Evolutionary conservation across 2,113 vertebrate genomes (phyloP), one percentile per base, ranked within the genome.

Genomic region (Hiodon alosoides): DNA sequence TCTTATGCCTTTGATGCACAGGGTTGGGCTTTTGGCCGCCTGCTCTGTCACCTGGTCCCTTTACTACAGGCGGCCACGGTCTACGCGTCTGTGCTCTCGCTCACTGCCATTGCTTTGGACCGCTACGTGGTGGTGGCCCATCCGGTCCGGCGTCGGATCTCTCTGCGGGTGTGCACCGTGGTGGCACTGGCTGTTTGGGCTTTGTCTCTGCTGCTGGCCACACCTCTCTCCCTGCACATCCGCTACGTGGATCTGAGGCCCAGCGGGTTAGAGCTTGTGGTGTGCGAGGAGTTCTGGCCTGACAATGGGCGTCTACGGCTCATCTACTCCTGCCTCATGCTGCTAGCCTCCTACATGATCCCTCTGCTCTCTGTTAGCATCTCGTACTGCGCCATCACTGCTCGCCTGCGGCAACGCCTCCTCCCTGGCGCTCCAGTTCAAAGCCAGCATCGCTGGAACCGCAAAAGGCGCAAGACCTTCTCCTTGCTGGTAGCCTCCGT

Each of bases 261-360:
- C 62, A 88, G 72, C 0, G 90, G 90, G 17, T 81, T 91, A 1
- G 79, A 92, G 75, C 76, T 92, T 68, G 84, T 91, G 10, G 88
- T 92, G 62, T 93, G 92, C 48, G 92, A 93, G 79, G 91, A 93
- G 76, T 90, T 93, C 80, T 92, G 92, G 92, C 85, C 85, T 0
- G 80, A 84, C 0, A 82, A 77, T 10, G 83, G 87, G 66, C 82
- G 82, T 1, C 84, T 90, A 65, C 82, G 89, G 5, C 74, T 92
- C 69, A 77, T 89, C 11, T 92, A 92, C 76, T 93, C 91, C 67
- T 92, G 90, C 80, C 87, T 91, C 76, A 88, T 91, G 71, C 85
- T 93, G 14, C 79, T 86, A 61, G 78, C 87, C 2, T 89, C 89
- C 9, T 93, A 92, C 71, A 90, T 93, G 91, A 87, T 93, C 77